These are phyloP conservation scores for Agonum fuliginosum DNA, from an alignment of 2,888 invertebrate genomes.

Conservation along the genomic window DNA sequence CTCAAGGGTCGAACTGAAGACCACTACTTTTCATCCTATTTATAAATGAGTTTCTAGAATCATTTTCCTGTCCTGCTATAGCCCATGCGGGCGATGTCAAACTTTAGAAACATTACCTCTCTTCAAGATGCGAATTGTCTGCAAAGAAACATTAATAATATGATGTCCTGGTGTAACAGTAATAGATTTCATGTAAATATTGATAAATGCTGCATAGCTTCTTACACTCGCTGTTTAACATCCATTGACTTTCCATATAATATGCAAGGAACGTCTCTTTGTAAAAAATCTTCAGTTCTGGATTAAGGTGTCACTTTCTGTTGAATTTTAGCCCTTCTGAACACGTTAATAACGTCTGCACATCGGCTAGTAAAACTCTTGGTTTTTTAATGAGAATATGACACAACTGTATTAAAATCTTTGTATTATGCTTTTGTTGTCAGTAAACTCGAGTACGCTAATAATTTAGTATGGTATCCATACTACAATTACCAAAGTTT, in stretches of 20 bases:
- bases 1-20: neutral
- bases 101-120: neutral
- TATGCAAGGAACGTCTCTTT: too few relatives aligned
- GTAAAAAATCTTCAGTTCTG: neutral
- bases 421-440: neutral
- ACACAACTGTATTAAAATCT: too few relatives aligned
- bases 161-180: neutral
- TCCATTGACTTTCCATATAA: too few relatives aligned
- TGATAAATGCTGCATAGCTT: too few relatives aligned
- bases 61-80: neutral
- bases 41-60: neutral
- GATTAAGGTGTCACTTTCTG: neutral
- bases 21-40: neutral
- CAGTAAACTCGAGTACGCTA: too few relatives aligned
- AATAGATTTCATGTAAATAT: neutral
- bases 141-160: neutral
- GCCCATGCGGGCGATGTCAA: neutral
- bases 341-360: neutral
- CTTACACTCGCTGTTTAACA: too few relatives aligned
- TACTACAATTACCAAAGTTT: too few relatives aligned
- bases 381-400: neutral
- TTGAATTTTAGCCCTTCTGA: neutral
- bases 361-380: neutral
- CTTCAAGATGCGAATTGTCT: neutral
- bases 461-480: too few relatives aligned